Percentiles rank a stretch among this genome's conserved stretches.
phyloP scores from a whole-genome alignment of 2,113 vertebrate genomes.

The Ranitomeya imitator region DNA sequence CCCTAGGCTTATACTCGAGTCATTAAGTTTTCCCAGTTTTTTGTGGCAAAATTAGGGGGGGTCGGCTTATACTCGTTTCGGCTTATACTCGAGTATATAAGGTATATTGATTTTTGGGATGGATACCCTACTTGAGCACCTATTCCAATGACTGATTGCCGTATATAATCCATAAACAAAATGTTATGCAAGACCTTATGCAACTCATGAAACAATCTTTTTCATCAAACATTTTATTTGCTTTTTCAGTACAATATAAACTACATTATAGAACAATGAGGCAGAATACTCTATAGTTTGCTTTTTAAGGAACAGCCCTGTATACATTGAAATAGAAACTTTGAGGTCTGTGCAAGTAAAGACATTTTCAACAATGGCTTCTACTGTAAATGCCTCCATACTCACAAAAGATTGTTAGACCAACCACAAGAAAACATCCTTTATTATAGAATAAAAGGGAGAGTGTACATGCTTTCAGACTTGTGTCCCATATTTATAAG shows the following conservation, averaged over 20 bases:
- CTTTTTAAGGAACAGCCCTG: conserved; percentile 31
- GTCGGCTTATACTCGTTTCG: too few relatives aligned
- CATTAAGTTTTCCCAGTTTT: too few relatives aligned
- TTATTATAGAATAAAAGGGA: conserved; percentile 30
- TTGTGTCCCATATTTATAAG: conserved; percentile 21
- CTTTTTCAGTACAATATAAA: conserved; percentile 35
- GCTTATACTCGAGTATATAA: too few relatives aligned
- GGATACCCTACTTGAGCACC: too few relatives aligned
- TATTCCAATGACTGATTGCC: too few relatives aligned
- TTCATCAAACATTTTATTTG: conserved; percentile 42
- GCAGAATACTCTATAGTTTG: conserved; percentile 28
- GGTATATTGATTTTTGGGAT: too few relatives aligned
- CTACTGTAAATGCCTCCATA: not conserved
- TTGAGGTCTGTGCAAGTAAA: conserved; percentile 43
- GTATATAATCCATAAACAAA: too few relatives aligned
- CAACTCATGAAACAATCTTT: not conserved
- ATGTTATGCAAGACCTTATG: too few relatives aligned
- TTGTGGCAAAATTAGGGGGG: too few relatives aligned
- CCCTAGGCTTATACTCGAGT: too few relatives aligned
- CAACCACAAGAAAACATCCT: conserved; percentile 18
- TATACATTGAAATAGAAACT: conserved; percentile 22
- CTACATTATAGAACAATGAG: conserved; percentile 36
- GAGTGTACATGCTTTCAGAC: not conserved
- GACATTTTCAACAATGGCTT: conserved; percentile 42
- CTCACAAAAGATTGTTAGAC: not conserved